Conservation (phyloP, 2,888 invertebrate species). For the Cartodere bifasciata region DNA sequence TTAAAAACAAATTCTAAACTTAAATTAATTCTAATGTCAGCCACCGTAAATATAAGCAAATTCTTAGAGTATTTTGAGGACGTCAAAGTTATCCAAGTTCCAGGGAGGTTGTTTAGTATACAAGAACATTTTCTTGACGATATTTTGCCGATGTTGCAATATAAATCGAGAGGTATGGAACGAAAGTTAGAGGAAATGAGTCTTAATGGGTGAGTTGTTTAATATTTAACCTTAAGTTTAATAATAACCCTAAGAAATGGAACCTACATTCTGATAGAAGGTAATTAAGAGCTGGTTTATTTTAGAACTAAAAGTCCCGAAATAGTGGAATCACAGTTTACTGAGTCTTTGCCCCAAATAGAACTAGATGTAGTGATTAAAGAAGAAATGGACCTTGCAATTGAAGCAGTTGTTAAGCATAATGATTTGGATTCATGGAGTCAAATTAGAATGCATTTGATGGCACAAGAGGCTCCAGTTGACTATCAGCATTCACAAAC, state of each 20-base stretch:
- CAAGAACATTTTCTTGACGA: slow-evolving; percentile 71
- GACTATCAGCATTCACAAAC: slow-evolving; percentile 55
- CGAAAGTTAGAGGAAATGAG: too few relatives aligned
- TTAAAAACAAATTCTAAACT: slow-evolving; percentile 57
- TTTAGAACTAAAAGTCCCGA: too few relatives aligned
- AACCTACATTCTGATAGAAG: too few relatives aligned
- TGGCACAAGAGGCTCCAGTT: slow-evolving; percentile 64
- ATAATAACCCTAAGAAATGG: too few relatives aligned
- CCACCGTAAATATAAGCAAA: slow-evolving; percentile 73
- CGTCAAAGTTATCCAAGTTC: slow-evolving; percentile 63
- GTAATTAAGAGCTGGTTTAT: too few relatives aligned
- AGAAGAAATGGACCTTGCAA: slow-evolving; percentile 2
- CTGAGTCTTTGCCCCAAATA: too few relatives aligned
- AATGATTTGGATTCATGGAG: slow-evolving; percentile 19
- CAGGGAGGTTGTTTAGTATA: slow-evolving; percentile 64
- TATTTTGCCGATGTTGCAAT: slow-evolving; percentile 49
- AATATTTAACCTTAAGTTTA: too few relatives aligned
- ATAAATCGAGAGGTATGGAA: slow-evolving; percentile 37
- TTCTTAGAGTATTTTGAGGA: slow-evolving; percentile 75
- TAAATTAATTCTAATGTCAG: slow-evolving; percentile 86
- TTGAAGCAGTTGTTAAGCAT: slow-evolving; percentile 11
- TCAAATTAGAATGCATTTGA: slow-evolving; percentile 57
- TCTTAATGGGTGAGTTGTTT: too few relatives aligned
- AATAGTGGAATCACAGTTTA: too few relatives aligned
- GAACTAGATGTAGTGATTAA: too few relatives aligned